Evolutionary conservation across 2,797 vertebrate genomes (phyloP), one percentile per base, ranked within the genome.

Genomic region (Nothura maculosa): DNA sequence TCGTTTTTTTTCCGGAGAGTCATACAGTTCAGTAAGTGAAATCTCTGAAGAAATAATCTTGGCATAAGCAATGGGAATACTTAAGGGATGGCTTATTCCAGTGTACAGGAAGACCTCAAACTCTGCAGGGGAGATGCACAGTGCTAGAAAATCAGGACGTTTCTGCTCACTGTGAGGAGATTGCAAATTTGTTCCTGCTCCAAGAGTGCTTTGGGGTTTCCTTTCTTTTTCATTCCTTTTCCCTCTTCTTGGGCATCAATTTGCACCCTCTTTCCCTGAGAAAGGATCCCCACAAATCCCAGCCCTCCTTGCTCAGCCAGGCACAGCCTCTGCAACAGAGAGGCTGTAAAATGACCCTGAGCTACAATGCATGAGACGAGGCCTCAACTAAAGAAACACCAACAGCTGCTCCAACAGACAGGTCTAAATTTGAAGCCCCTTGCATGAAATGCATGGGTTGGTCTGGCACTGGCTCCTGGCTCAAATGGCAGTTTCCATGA

Each of bases 391-490:
- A 84, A 88, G 81, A 81, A 83, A 27, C 60, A 34, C 34, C 1
- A 0, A 68, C 77, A 94, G 83, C 83, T 94, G 95, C 66, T 92
- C 50, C 70, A 24, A n/a, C 1, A 32, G 60, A 22, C 58, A 55
- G 24, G 47, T 28, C 77, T 73, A 74, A 77, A 61, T 57, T 45
- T 48, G 43, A 76, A 89, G 30, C 50, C 88, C 80, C 70, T 55
- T 22, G 5, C 30, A 60, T 9, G 67, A 81, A 96, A 84, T 64
- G 81, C 91, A 90, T 80, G 85, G 85, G 93, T 91, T 94, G 88
- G 87, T 79, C 69, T 3, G 80, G 88, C 43, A 50, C 92, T 93
- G 94, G 85, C 68, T 47, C 0, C 62, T 25, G 81, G 64, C 85
- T 88, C 1, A 21, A 90, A 67, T 83, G 77, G 78, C 70, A 32